Base-by-base conservation (phyloP, 2,113 vertebrate species). In the Vanacampus margaritifer region DNA sequence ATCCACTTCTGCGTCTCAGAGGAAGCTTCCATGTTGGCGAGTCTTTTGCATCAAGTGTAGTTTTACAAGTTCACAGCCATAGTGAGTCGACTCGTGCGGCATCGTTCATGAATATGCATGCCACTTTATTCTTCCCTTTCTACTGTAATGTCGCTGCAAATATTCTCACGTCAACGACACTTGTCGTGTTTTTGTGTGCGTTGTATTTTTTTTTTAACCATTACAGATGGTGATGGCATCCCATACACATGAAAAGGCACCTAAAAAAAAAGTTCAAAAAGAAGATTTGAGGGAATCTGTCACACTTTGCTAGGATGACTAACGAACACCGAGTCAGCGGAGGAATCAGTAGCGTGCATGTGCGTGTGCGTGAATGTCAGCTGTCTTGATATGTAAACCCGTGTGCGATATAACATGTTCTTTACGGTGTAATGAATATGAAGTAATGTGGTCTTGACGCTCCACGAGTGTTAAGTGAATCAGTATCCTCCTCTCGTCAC, bases 41-140 rank as follows among this genome's bases (percentile, higher is more conserved):
- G 39, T 32, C 41, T 66, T 64, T 43, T 32, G 68, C 68, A 56
- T 75, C 39, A 46, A 64, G 51, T 66, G 60, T 36, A 36, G 45
- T 76, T 67, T 72, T 80, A 82, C 83, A 77, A 83, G 56, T 83
- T 79, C 83, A 5, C 74, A 81, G 87, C 85, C 80, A 69, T 78
- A 86, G 82, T 86, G 75, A 77, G 83, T 74, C 79, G 75, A 87
- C 86, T 90, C 83, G 82, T 86, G 89, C 86, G 83, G 84, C 90
- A 87, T 84, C 62, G 71, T 78, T 86, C 85, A 91, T 92, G 83
- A 91, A 91, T 91, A 91, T 92, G 91, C 84, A 91, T 91, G 73
- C 41, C 26, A 77, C 83, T 88, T 89, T 85, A 80, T 89, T 82
- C 85, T 89, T 84, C 85, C 83, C 21, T 36, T 21, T 90, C 90